Base-by-base conservation (phyloP, 2,888 invertebrate species). In the Leucophenga maculata region DNA sequence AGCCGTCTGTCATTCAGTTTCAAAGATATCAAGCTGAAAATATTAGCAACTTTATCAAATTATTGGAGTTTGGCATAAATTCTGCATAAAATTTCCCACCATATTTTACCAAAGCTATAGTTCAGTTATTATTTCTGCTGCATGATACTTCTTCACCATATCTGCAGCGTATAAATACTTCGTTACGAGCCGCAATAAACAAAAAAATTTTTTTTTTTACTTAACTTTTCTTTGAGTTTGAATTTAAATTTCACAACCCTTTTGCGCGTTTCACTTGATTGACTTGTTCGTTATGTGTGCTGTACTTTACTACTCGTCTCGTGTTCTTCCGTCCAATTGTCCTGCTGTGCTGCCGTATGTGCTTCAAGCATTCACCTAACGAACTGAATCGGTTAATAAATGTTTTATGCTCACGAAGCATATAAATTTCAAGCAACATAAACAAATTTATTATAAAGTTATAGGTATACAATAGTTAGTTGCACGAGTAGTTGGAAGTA, bases 361-460 rank as follows among this genome's bases (percentile, higher is more conserved):
- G 6, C 39, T 39, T 39, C 39, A 39, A 39, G 6, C 39, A 39
- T 39, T 39, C 39, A 39, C 9, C 39, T 39, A 39, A 39, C 39
- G 39, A 39, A 39, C 39, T 39, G 39, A 39, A 39, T 39, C 4
- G 39, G 39, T 50, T 50, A 50, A 50, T 50, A 50, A 50, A 64
- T 64, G 62, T 48, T 64, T 64, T 14, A 26, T 64, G 62, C 48
- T 44, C 62, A 64, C 62, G 62, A 64, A 64, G 22, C 62, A 48
- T 32, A 22, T 46, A 64, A 64, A 64, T 46, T 64, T 64, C n/a
- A 59, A 80, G 78, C 83, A 82, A 78, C 76, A 76, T 84, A 85
- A 86, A 86, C 84, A 83, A 86, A 85, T 83, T 85, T 83, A 85
- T 83, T 82, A 73, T 74, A 80, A 82, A 83, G 85, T 86, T 85